Evolutionary conservation across 2,113 vertebrate species (phyloP).

Genomic region (Hyla sarda): DNA sequence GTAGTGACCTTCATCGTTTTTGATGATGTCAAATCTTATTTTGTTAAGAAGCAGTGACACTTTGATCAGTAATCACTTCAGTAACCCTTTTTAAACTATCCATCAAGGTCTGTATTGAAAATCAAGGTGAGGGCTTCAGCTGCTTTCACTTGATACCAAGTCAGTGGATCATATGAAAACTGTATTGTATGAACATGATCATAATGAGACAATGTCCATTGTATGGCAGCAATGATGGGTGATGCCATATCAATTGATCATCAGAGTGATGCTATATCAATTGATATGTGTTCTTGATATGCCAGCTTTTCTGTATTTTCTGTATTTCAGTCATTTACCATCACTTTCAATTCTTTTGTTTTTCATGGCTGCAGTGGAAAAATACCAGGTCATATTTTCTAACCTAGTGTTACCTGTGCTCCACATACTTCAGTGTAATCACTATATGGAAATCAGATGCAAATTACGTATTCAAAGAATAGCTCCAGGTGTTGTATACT

Average conservation of each 20-base stretch:
- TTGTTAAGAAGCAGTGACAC: background rate
- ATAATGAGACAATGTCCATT: background rate
- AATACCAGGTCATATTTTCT: background rate
- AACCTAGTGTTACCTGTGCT: background rate
- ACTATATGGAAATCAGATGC: background rate
- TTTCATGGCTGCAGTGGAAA: background rate
- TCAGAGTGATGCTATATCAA: background rate
- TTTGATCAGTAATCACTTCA: constrained; percentile 1
- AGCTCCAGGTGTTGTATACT: background rate
- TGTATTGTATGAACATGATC: background rate
- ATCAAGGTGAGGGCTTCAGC: constrained; percentile 16
- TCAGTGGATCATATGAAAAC: background rate
- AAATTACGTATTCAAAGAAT: background rate
- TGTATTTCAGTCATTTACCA: background rate
- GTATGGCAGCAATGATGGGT: too few species aligned
- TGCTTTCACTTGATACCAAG: background rate
- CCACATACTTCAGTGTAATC: background rate
- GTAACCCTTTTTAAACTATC: constrained; percentile 8
- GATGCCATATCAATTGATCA: too few species aligned
- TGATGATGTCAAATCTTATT: constrained; percentile 23
- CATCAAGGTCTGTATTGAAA: background rate
- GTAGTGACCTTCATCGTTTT: constrained; percentile 34
- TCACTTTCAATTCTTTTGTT: background rate
- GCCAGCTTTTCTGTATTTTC: too few species aligned
- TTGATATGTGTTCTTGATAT: background rate